These are phyloP conservation scores for Galeopterus variegatus DNA, from an alignment of 2,113 vertebrate genomes.

Conservation along the genomic window DNA sequence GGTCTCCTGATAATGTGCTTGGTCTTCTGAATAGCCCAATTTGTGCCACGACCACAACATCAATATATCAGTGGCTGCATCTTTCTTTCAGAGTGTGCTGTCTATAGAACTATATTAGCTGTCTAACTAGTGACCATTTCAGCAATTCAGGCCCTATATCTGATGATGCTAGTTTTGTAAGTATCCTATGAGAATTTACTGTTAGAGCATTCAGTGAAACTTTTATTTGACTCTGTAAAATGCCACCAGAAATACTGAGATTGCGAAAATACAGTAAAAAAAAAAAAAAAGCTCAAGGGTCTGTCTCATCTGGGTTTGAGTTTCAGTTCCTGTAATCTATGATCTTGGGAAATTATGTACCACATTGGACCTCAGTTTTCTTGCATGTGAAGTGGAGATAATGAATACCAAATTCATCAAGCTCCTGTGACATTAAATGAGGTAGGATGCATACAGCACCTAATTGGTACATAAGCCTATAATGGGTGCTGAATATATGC, in stretches of 20 bases:
- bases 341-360: background rate
- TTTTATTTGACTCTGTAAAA: background rate
- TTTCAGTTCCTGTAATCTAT: background rate
- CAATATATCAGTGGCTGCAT: background rate
- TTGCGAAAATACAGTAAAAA: background rate
- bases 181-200: background rate
- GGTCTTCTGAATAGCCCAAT: background rate
- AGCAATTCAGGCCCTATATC: background rate
- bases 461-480: background rate
- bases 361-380: background rate
- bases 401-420: background rate
- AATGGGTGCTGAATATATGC: background rate
- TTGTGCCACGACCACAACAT: background rate
- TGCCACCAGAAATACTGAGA: background rate
- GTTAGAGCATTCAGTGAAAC: accelerated
- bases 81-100: background rate
- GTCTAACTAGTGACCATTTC: background rate
- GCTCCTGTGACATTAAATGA: background rate
- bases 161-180: background rate
- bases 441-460: background rate
- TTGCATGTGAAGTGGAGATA: background rate
- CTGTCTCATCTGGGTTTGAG: background rate
- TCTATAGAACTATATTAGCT: background rate
- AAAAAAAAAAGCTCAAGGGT: background rate
- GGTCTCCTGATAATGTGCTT: background rate